Percentiles rank a stretch among this genome's conserved stretches.
These are phyloP conservation scores for Drosophila arizonae DNA, from an alignment of 1,140 invertebrate genomes.

Conservation along the genomic window DNA sequence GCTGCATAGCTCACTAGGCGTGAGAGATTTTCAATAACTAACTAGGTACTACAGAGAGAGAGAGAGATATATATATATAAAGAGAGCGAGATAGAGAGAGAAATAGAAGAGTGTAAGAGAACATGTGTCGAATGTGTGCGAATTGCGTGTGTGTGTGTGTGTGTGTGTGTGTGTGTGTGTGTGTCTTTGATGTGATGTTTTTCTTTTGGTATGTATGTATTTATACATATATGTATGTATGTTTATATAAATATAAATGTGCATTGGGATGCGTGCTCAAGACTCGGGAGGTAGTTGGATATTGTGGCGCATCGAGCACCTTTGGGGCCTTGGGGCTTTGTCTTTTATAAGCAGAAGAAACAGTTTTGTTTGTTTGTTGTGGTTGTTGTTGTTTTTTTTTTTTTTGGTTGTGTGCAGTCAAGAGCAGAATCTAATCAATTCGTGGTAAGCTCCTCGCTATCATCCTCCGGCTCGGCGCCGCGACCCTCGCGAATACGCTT, in stretches of 20 bases:
- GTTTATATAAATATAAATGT: not conserved
- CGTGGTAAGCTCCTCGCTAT: conserved; percentile 60
- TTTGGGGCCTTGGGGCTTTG: conserved; percentile 39
- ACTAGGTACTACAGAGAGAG: conserved; percentile 10
- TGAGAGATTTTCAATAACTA: conserved; percentile 18
- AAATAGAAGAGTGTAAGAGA: no score
- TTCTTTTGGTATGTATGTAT: not conserved
- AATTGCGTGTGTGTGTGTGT: conserved; percentile 1
- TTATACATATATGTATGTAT: not conserved
- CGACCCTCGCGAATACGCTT: conserved; percentile 81
- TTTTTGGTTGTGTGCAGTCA: conserved; percentile 36
- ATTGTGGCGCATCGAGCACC: conserved; percentile 36
- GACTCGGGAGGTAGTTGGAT: conserved; percentile 38
- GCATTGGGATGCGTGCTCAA: conserved; percentile 5
- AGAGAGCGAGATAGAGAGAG: no score
- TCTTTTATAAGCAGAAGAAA: conserved; percentile 44
- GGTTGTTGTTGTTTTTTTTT: not conserved
- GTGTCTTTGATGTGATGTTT: conserved; percentile 11
- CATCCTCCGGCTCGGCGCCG: conserved; percentile 71
- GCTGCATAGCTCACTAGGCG: conserved; percentile 13
- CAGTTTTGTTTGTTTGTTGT: conserved; percentile 3
- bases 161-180: conserved; percentile 11
- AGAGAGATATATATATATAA: no score
- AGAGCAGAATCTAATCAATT: conserved; percentile 12
- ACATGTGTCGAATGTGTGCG: no score